Base-by-base conservation (phyloP, 1,140 invertebrate species). In the Scylla paramamosain region DNA sequence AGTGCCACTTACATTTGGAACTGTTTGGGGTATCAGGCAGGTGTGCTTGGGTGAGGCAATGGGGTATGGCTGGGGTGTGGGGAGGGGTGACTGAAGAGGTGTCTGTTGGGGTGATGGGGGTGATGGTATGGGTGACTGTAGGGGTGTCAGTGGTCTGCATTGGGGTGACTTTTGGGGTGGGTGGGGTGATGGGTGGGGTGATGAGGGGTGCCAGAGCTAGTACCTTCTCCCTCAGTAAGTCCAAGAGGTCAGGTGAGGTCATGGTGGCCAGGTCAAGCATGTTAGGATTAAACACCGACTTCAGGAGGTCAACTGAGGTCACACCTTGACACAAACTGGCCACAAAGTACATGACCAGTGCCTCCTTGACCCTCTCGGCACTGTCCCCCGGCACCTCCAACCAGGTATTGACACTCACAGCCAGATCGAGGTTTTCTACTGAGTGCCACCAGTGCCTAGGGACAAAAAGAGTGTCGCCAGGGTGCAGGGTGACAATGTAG, bases 381-480 rank as follows among this genome's bases (percentile, higher is more conserved):
- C 94, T 32, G 95, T 96, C 96, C 52, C 86, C 84, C 14, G 96
- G 96, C 95, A 98, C 97, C 87, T 98, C 98, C 94, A 99, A 97
- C 99, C 99, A 99, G 86, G 98, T 97, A 97, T 99, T 99, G 0
- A 99, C 97, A 96, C 98, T 98, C 25, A 99, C 97, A 45, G 98
- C 97, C 32, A 97, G 96, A 95, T 98, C 97, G 84, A 98, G 96
- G 96, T 98, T 98, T 97, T 99, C 98, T 7, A 99, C 99, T 97
- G 98, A 99, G 97, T 99, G 99, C 99, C 99, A 99, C 99, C 99
- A 99, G 91, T 98, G 98, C 96, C 97, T 97, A 12, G 99, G 99
- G 0, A 99, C 98, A 96, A 98, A 98, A 14, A 99, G 97, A 8
- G 99, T 98, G 97, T 99, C 98, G 2, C 99, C 99, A 12, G 98